phyloP scores from a whole-genome alignment of 2,113 vertebrate species.

The Onychostruthus taczanowskii region DNA sequence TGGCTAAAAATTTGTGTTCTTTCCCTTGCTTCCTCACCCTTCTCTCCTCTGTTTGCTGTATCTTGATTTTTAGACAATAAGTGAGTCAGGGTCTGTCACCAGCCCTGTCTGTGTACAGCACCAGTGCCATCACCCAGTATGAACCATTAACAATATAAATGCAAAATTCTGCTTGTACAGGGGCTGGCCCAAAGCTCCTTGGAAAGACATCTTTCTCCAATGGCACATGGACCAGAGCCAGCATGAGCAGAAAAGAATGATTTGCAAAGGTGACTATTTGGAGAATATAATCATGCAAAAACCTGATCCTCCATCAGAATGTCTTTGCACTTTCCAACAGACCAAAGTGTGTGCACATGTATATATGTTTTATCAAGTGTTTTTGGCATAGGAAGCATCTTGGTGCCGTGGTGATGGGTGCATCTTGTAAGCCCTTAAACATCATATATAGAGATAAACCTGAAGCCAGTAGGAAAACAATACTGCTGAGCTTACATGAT shows the following conservation, averaged over 20 bases:
- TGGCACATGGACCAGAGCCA: not conserved
- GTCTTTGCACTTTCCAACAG: not conserved
- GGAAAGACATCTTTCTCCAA: not conserved
- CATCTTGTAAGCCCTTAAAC: not conserved
- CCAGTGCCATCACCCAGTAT: not conserved
- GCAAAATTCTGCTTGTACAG: not conserved
- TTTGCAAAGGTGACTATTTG: not conserved
- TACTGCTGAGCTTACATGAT: not conserved
- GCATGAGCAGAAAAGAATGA: not conserved
- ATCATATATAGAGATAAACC: not conserved
- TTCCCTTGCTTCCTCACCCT: not conserved
- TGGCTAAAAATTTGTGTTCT: not conserved
- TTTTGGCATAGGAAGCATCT: not conserved
- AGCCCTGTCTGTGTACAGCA: not conserved
- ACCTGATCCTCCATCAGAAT: not conserved
- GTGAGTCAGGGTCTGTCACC: not conserved
- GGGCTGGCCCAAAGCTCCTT: not conserved
- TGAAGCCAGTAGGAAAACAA: not conserved
- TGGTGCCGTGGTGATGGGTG: not conserved
- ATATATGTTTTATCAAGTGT: not conserved
- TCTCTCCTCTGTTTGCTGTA: not conserved
- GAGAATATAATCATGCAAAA: not conserved
- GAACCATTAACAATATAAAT: not conserved
- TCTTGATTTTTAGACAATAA: not conserved
- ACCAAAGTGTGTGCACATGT: not conserved